Conservation (phyloP, 2,113 vertebrate genomes). For the Rissa tridactyla region DNA sequence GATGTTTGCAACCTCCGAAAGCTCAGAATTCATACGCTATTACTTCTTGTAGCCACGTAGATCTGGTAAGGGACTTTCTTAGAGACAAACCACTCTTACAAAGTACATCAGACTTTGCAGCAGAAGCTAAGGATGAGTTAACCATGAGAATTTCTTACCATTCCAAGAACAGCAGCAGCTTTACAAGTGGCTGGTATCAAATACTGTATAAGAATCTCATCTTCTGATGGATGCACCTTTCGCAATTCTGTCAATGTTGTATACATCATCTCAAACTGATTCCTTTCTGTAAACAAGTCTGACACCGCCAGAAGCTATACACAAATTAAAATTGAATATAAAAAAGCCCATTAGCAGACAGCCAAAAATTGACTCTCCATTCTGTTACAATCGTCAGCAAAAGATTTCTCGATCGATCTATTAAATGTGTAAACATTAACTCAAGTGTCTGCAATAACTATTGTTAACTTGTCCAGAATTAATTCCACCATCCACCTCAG, state of each 20-base stretch:
- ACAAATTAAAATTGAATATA: not conserved
- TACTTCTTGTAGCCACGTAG: not conserved
- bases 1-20: not conserved
- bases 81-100: not conserved
- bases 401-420: not conserved
- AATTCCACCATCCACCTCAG: not conserved
- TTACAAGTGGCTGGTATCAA: conserved; percentile 96
- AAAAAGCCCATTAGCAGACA: not conserved
- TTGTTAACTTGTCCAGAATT: not conserved
- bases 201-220: conserved; percentile 96
- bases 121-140: not conserved
- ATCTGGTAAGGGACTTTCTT: not conserved
- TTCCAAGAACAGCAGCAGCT: conserved; percentile 94
- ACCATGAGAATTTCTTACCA: conserved; percentile 79
- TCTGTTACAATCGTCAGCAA: not conserved
- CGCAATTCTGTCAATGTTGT: conserved; percentile 89
- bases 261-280: conserved; percentile 99
- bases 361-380: not conserved
- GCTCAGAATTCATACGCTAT: not conserved
- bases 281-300: conserved; percentile 96
- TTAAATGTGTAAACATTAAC: not conserved
- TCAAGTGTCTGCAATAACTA: not conserved
- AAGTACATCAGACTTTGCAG: not conserved
- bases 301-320: conserved; percentile 93
- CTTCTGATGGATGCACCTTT: conserved; percentile 91